phyloP scores from a whole-genome alignment of 1,140 invertebrate genomes.

The Camponotus vicinus region DNA sequence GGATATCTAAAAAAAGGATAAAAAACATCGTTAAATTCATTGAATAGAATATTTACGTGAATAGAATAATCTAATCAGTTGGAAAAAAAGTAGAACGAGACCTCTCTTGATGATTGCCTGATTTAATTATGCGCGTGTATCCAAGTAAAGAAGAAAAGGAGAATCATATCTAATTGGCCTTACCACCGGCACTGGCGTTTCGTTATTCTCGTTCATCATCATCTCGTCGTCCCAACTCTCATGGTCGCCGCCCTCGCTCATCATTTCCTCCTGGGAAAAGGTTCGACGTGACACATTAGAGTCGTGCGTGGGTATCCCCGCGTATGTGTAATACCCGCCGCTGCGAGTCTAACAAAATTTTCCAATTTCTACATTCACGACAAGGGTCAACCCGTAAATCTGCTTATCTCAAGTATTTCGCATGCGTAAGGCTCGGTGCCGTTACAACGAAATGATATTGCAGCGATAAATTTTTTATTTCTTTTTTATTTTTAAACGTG shows the following conservation, averaged over 20 bases:
- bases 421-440: background rate
- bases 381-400: conserved; percentile 1
- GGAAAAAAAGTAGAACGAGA: conserved; percentile 42
- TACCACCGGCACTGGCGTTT: conserved; percentile 82
- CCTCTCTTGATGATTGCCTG: conserved; percentile 17
- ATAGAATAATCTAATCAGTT: conserved; percentile 24
- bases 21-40: background rate
- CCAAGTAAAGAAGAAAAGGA: conserved; percentile 25
- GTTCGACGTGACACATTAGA: conserved; percentile 60
- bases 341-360: conserved; percentile 57
- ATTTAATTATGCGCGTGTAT: conserved; percentile 36
- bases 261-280: conserved; percentile 83
- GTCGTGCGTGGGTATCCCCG: conserved; percentile 39
- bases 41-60: conserved; percentile 12
- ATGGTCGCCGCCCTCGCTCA: conserved; percentile 84
- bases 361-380: conserved; percentile 47
- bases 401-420: background rate
- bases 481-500: background rate
- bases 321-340: conserved; percentile 45
- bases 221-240: conserved; percentile 85
- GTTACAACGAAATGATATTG: background rate
- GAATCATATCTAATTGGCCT: conserved; percentile 59
- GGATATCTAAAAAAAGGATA: conserved; percentile 80
- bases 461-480: background rate
- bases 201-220: conserved; percentile 83